Evolutionary conservation across 2,113 vertebrate genomes (phyloP), one percentile per base, ranked within the genome.

Genomic region (Catagonus wagneri): DNA sequence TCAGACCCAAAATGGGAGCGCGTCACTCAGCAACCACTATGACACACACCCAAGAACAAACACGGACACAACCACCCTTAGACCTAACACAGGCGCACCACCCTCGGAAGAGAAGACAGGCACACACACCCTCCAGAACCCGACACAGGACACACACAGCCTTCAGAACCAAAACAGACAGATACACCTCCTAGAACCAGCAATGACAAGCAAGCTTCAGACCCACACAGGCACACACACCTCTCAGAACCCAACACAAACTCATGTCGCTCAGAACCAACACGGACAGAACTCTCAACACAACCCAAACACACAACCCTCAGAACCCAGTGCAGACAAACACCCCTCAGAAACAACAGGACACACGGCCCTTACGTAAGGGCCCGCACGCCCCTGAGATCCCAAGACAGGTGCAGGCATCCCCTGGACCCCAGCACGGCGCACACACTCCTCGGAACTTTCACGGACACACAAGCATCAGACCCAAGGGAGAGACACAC

Each of bases 351-450:
- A 56, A 22, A 19, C 52, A 13, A 8, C 65, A 17, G 3, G 65
- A 9, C 65, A 6, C 39, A 6, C 72, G 19, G 0, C 27, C 72
- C 72, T 17, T 19, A 60, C 78, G 16, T 3, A 1, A 16, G 60
- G 0, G 34, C 27, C n/a, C n/a, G 2, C 80, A 22, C 34, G 5
- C 1, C 27, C 58, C 60, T 7, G 0, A 65, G n/a, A 36, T 3
- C n/a, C n/a, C 78, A 3, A 19, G 44, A 10, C 7, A 1, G 7
- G 25, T 16, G 44, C 44, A 11, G 11, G 61, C 39, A 13, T 1
- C 3, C 6, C 6, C 54, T 11, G 0, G 14, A 1, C 12, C 50
- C 66, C 50, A 54, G 0, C 39, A 16, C 0, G 12, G 65, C 44
- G 1, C 44, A 63, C 23, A 11, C 14, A 6, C 15, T 7, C 39